phyloP scores from a whole-genome alignment of 2,797 vertebrate genomes.

The Gastrophryne carolinensis region DNA sequence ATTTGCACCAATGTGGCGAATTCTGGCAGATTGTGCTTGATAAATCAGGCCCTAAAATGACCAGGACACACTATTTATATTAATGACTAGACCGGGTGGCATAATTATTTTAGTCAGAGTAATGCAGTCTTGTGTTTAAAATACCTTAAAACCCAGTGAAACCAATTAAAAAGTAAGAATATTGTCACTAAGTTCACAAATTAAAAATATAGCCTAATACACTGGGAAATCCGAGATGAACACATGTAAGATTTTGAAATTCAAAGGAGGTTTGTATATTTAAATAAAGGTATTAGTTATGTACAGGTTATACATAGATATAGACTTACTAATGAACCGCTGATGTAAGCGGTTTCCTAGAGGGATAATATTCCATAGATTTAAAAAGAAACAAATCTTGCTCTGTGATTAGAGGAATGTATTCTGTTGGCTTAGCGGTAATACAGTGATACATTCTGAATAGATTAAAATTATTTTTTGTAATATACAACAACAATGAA shows the following conservation, averaged over 20 bases:
- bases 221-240: constrained; percentile 29
- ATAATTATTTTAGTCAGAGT: constrained; percentile 42
- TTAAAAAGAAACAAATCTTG: too few species aligned
- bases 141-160: constrained; percentile 42
- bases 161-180: constrained; percentile 47
- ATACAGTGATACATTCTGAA: too few species aligned
- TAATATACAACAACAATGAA: too few species aligned
- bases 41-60: constrained; percentile 49
- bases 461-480: too few species aligned
- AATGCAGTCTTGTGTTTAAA: constrained; percentile 35
- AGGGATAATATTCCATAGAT: neutral
- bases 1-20: too few species aligned
- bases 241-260: constrained; percentile 38
- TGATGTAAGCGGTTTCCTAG: neutral
- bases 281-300: constrained; percentile 32
- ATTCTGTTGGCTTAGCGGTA: too few species aligned
- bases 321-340: constrained; percentile 16
- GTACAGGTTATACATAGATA: neutral
- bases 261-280: constrained; percentile 8
- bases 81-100: constrained; percentile 13
- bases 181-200: constrained; percentile 36
- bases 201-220: constrained; percentile 15
- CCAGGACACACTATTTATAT: constrained; percentile 34
- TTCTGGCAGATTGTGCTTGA: too few species aligned
- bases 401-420: too few species aligned